A percentile compares a stretch with the other conserved stretches of the same genome.
Conservation (phyloP, 1,140 invertebrate genomes). For the Pogonomyrmex barbatus region DNA sequence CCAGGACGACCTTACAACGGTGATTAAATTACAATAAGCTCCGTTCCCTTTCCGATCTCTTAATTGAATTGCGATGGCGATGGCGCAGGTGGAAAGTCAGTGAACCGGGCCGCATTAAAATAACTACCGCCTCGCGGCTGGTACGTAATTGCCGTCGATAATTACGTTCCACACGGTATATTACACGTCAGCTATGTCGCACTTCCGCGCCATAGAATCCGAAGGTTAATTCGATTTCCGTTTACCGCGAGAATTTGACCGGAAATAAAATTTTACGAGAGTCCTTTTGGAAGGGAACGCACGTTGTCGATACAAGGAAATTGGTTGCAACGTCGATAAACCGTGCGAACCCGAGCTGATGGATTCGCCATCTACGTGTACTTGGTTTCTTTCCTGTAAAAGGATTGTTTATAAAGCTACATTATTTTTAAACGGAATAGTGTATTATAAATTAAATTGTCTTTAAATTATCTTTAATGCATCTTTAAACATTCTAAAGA, state of each 20-base stretch:
- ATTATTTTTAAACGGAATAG: constrained; percentile 16
- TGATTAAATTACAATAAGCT: constrained; percentile 75
- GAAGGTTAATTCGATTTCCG: constrained; percentile 67
- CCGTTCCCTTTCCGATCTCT: constrained; percentile 60
- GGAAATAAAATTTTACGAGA: constrained; percentile 52
- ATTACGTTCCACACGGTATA: constrained; percentile 73
- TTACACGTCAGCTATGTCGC: constrained; percentile 67
- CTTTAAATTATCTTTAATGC: not conserved
- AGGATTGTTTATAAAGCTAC: not conserved
- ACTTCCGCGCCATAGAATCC: constrained; percentile 40
- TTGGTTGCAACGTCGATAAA: constrained; percentile 49
- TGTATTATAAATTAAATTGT: not conserved
- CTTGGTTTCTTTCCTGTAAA: not conserved
- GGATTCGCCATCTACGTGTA: constrained; percentile 12
- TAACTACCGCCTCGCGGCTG: constrained; percentile 65
- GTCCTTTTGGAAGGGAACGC: constrained; percentile 28
- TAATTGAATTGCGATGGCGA: constrained; percentile 72
- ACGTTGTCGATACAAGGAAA: constrained; percentile 55
- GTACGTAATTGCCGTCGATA: constrained; percentile 63
- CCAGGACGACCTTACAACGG: constrained; percentile 59
- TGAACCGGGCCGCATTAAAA: constrained; percentile 70
- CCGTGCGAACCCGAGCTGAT: constrained; percentile 1
- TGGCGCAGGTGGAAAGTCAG: constrained; percentile 65
- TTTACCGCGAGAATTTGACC: constrained; percentile 26
- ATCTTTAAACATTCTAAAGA: not conserved